Base-by-base conservation (phyloP, 2,113 vertebrate genomes). In the Scophthalmus maximus region DNA sequence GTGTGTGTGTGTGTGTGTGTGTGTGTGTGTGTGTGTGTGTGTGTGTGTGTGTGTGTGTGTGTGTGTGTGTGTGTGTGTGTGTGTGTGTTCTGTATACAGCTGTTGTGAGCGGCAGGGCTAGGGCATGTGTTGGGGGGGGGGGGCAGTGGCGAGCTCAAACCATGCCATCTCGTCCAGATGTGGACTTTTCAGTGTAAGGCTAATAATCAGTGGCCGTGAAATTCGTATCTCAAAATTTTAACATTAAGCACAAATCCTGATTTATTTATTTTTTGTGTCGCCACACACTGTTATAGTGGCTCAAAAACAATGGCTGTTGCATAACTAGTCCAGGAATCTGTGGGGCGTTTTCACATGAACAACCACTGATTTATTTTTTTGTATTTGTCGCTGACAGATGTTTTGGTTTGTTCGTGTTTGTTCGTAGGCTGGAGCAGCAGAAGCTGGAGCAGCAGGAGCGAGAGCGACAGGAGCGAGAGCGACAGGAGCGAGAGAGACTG, bases 371-470 rank as follows among this genome's bases (percentile, higher is more conserved):
- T 27, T 29, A 17, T 29, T 29, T 29, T 8, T 11, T 57, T 32
- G 3, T 12, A 5, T 46, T 55, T 50, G 18, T 51, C 1, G 62
- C 26, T 30, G 47, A 71, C 27, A 46, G 53, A 66, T 67, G 72
- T 76, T 18, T 63, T 30, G 32, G n/a, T 49, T 4, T 32, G 30
- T 32, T 4, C 30, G 20, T 69, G 18, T 71, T 61, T 72, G 55
- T 81, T 2, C 20, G 38, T 25, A 94, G 93, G 80, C 52, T 93
- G 83, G 93, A 94, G 72, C 92, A 92, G 73, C 93, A 93, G 79
- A 83, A 63, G n/a, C 22, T 91, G 79, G 94, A 94, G 15, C 90
- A 92, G 68, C 87, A 88, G 18, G 89, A 95, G 10, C 78, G 81
- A 0, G 94, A 95, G 25, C 57, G 87, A 65, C 88, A 89, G 18